Percentiles rank a stretch among this genome's conserved stretches.
phyloP scores from a whole-genome alignment of 2,888 invertebrate genomes.

The Parthenolecanium corni region DNA sequence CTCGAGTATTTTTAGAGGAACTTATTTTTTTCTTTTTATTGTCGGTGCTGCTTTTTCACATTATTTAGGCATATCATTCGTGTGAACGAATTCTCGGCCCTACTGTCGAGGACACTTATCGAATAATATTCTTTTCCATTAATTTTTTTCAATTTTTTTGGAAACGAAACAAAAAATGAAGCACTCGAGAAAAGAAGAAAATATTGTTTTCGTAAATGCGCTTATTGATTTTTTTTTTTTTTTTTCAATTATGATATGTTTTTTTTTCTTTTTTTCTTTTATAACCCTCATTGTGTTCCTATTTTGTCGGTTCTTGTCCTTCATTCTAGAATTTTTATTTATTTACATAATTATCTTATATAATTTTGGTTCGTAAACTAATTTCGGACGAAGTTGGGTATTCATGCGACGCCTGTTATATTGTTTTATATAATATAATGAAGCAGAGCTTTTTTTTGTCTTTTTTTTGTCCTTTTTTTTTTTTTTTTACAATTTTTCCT shows the following conservation, averaged over 20 bases:
- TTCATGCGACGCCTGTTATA: neutral
- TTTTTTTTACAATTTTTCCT: no score
- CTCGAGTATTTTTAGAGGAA: no score
- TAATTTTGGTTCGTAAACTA: neutral
- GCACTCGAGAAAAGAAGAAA: neutral
- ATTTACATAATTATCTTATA: neutral
- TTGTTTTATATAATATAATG: neutral
- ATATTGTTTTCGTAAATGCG: neutral
- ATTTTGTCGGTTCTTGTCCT: slow-evolving; percentile 3
- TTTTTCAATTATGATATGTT: neutral
- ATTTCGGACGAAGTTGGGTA: neutral
- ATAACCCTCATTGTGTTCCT: slow-evolving; percentile 7
- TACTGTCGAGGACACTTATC: no score
- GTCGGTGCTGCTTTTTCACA: no score
- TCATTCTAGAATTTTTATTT: neutral
- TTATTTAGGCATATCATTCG: no score
- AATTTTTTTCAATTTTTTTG: no score
- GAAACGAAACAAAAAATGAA: no score
- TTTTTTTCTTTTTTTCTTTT: neutral
- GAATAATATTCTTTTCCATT: no score
- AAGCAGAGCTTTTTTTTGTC: neutral
- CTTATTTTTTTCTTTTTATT: no score
- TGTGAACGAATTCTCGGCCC: no score
- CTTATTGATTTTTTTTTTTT: neutral
- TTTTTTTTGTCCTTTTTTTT: neutral